A percentile compares a stretch with the other conserved stretches of the same genome.
These are phyloP conservation scores for Doryteuthis pealeii DNA, from an alignment of 1,140 invertebrate species.

Conservation along the genomic window DNA sequence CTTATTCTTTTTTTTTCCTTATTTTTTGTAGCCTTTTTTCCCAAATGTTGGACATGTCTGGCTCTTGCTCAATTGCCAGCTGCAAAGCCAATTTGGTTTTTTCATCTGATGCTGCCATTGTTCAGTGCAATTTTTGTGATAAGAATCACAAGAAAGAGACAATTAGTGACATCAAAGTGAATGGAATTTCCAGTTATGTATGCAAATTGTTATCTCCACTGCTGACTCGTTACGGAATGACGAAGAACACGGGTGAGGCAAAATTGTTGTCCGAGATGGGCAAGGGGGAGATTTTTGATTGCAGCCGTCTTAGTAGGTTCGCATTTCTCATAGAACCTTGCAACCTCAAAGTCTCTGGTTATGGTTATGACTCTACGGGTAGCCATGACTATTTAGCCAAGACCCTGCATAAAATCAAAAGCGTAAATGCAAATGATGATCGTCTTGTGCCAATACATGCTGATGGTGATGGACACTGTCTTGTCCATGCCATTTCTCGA, in stretches of 20 bases:
- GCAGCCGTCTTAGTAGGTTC: slow-evolving; percentile 56
- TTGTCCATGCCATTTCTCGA: slow-evolving; percentile 63
- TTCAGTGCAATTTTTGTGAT: slow-evolving; percentile 58
- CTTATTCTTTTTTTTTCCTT: background rate
- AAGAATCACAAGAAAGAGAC: slow-evolving; percentile 48
- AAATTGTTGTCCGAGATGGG: slow-evolving; percentile 58
- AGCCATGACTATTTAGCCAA: slow-evolving; percentile 59
- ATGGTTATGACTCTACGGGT: slow-evolving; percentile 60
- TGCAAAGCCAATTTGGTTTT: slow-evolving; percentile 56
- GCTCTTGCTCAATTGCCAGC: slow-evolving; percentile 55
- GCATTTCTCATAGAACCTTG: slow-evolving; percentile 60
- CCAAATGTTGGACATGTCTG: slow-evolving; percentile 24
- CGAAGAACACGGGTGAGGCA: slow-evolving; percentile 58
- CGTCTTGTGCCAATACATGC: slow-evolving; percentile 62
- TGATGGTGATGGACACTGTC: slow-evolving; percentile 64
- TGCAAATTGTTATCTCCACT: slow-evolving; percentile 63
- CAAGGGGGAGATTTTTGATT: slow-evolving; percentile 60
- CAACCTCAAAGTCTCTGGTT: slow-evolving; percentile 59
- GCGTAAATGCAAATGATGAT: slow-evolving; percentile 56
- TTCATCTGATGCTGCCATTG: slow-evolving; percentile 51
- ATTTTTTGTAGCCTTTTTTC: background rate
- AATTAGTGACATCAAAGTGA: slow-evolving; percentile 56
- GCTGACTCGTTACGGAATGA: slow-evolving; percentile 61
- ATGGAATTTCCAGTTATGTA: slow-evolving; percentile 62
- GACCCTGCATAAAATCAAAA: slow-evolving; percentile 55